These are phyloP conservation scores for Stictonetta naevosa DNA, from an alignment of 2,113 vertebrate species.

Conservation along the genomic window DNA sequence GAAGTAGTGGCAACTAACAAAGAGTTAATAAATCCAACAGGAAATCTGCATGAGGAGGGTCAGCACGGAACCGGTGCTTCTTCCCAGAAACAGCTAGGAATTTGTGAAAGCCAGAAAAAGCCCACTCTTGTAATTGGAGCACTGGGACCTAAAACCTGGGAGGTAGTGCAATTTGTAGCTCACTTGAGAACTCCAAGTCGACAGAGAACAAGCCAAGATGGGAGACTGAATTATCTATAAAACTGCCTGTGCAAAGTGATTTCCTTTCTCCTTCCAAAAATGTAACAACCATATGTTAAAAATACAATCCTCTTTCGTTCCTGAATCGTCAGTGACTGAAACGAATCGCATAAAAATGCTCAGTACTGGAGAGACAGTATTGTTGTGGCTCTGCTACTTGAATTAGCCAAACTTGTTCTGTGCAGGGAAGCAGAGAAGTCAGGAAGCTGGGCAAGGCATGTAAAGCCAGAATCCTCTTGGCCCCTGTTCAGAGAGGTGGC, in stretches of 20 bases:
- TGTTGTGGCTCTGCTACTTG: neutral
- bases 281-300: slow-evolving; percentile 6
- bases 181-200: slow-evolving; percentile 13
- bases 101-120: neutral
- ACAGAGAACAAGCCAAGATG: neutral
- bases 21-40: neutral
- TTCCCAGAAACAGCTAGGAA: neutral
- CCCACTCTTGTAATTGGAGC: slow-evolving; percentile 28
- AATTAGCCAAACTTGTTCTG: neutral
- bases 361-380: neutral
- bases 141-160: neutral
- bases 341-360: neutral
- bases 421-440: neutral
- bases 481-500: neutral
- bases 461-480: neutral
- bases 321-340: slow-evolving; percentile 7
- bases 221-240: slow-evolving; percentile 37
- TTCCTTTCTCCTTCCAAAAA: slow-evolving; percentile 35
- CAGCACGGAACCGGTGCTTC: neutral
- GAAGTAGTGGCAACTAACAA: neutral
- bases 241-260: neutral
- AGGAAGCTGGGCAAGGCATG: neutral
- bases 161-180: slow-evolving; percentile 45
- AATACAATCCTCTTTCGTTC: neutral
- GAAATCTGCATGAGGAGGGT: neutral